phyloP scores from a whole-genome alignment of 2,113 vertebrate genomes.

The Microtus montanus region DNA sequence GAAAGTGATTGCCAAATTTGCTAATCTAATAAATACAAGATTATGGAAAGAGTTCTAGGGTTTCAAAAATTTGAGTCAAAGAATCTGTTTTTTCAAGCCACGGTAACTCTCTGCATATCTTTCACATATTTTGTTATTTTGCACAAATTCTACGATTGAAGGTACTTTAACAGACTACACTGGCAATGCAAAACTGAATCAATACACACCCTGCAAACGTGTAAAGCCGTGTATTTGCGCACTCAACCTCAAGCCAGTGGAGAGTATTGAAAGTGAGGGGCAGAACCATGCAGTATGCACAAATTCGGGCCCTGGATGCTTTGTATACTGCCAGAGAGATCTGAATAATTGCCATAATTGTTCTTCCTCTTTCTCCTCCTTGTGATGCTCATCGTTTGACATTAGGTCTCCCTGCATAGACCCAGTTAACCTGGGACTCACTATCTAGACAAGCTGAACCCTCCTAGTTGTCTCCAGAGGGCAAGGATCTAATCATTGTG shows the following conservation, averaged over 20 bases:
- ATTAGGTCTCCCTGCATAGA: background rate
- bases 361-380: background rate
- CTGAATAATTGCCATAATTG: background rate
- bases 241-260: constrained; percentile 19
- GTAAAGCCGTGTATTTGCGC: background rate
- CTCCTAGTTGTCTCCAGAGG: background rate
- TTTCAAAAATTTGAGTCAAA: constrained; percentile 55
- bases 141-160: background rate
- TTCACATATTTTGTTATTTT: background rate
- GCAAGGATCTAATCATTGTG: background rate
- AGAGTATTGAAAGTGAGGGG: background rate
- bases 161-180: background rate
- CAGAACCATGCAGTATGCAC: background rate
- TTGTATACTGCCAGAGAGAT: background rate
- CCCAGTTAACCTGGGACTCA: background rate
- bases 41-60: constrained; percentile 47
- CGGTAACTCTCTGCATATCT: background rate
- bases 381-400: background rate
- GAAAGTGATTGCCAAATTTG: constrained; percentile 72
- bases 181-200: background rate
- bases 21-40: constrained; percentile 54
- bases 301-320: background rate
- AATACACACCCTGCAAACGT: background rate
- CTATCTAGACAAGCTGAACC: background rate
- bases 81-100: constrained; percentile 55